A percentile compares a stretch with the other conserved stretches of the same genome.
These are phyloP conservation scores for Marmota monax DNA, from an alignment of 2,113 vertebrate genomes.

Conservation along the genomic window DNA sequence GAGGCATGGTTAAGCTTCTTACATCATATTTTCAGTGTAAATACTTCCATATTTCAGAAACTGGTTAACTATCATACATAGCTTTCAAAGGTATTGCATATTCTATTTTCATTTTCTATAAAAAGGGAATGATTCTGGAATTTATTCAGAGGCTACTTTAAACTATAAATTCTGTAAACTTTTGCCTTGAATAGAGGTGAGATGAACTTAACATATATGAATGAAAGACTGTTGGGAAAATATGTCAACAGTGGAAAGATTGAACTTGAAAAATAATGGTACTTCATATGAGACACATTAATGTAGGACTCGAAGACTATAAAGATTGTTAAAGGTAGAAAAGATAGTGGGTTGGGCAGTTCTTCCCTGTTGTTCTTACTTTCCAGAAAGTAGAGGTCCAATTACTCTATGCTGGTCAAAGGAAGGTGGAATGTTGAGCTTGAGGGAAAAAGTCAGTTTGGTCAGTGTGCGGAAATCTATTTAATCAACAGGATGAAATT, in stretches of 20 bases:
- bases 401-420: neutral
- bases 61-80: neutral
- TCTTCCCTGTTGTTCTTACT: neutral
- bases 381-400: neutral
- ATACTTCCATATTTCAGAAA: slow-evolving; percentile 2
- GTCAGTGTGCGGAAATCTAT: neutral
- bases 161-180: neutral
- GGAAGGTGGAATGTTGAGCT: neutral
- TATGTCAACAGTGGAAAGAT: neutral
- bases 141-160: neutral
- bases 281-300: neutral
- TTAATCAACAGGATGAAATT: slow-evolving; percentile 23
- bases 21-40: neutral
- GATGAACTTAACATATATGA: neutral
- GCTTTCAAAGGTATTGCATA: neutral
- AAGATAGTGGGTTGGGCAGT: neutral
- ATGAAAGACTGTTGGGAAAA: neutral
- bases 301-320: neutral
- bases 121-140: neutral
- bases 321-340: neutral
- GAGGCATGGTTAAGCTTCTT: neutral
- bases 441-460: neutral
- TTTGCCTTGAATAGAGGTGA: neutral
- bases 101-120: slow-evolving; percentile 34
- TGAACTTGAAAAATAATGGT: neutral